phyloP scores from a whole-genome alignment of 1,140 invertebrate species.

The Oreohelix idahoensis region DNA sequence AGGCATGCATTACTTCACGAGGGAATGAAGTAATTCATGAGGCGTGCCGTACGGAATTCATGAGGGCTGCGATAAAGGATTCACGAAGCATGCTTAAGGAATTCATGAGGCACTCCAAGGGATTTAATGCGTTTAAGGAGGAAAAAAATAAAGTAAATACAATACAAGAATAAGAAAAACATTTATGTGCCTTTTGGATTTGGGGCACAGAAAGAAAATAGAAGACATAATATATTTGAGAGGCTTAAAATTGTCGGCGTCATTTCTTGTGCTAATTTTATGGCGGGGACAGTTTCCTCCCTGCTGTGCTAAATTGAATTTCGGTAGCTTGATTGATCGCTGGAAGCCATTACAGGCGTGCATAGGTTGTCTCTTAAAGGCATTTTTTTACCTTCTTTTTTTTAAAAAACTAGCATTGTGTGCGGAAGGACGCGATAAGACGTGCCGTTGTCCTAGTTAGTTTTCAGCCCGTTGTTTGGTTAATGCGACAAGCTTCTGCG shows the following conservation, averaged over 20 bases:
- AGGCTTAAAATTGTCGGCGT: not conserved
- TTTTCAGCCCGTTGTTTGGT: not conserved
- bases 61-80: no score
- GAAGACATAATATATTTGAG: not conserved
- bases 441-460: not conserved
- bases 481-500: no score
- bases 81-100: no score
- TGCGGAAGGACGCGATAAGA: not conserved
- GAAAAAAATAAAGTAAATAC: no score
- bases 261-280: slow-evolving; percentile 1
- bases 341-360: not conserved
- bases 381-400: not conserved
- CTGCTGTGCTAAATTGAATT: slow-evolving; percentile 4
- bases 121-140: no score
- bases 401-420: not conserved
- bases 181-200: no score
- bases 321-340: not conserved
- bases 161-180: no score
- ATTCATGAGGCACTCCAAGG: no score
- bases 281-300: not conserved
- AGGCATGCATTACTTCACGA: no score
- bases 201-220: not conserved
- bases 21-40: no score
- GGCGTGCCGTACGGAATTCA: no score
- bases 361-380: no score